These are phyloP conservation scores for Fistularia tabacaria DNA, from an alignment of 2,797 vertebrate species.

Conservation along the genomic window DNA sequence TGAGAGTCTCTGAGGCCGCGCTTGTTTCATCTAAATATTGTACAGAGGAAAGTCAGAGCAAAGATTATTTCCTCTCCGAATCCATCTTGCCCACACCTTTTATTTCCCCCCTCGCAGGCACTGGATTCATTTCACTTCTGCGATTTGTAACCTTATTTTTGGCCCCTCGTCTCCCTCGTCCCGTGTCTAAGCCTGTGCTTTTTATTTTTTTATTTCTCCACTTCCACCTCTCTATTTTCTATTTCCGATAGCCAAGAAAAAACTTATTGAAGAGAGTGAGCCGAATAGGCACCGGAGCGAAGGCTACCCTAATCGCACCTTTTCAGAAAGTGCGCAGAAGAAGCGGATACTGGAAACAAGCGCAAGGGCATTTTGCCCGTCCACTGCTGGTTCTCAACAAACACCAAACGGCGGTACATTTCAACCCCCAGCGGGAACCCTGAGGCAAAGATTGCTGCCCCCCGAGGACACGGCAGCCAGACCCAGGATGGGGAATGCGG, in stretches of 20 bases:
- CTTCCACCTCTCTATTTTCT: conserved; percentile 5
- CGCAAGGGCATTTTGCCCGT: too few relatives aligned
- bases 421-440: too few relatives aligned
- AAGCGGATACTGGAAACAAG: too few relatives aligned
- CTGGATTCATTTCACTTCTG: conserved; percentile 14
- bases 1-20: conserved; percentile 16
- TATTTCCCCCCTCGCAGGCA: conserved; percentile 15
- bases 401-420: too few relatives aligned
- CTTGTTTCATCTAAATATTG: conserved; percentile 31
- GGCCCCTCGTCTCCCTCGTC: conserved; percentile 2
- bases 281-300: too few relatives aligned
- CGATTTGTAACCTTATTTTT: conserved; percentile 15
- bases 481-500: too few relatives aligned
- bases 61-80: conserved; percentile 19
- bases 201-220: neutral
- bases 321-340: too few relatives aligned
- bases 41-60: conserved; percentile 19
- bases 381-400: too few relatives aligned
- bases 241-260: conserved; percentile 18
- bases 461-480: too few relatives aligned
- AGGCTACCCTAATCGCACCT: too few relatives aligned
- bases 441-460: too few relatives aligned
- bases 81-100: conserved; percentile 3
- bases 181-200: neutral
- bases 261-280: neutral